phyloP scores from a whole-genome alignment of 2,113 vertebrate genomes.

The Aramus guarauna region DNA sequence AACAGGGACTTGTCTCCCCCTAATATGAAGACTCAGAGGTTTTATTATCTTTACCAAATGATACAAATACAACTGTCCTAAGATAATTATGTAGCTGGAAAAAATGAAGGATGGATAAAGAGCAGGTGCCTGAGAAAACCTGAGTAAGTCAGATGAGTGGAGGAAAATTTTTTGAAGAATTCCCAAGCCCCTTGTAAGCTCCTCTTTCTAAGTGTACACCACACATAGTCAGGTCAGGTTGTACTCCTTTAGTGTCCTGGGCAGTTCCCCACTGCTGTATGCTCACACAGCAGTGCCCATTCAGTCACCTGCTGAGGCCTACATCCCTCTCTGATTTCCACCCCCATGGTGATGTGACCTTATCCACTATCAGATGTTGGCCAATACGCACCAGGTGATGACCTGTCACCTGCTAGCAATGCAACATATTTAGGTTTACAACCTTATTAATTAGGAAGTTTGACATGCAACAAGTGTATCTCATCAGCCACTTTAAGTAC shows the following conservation, averaged over 20 bases:
- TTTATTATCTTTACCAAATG: not conserved
- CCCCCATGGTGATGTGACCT: not conserved
- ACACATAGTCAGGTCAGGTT: not conserved
- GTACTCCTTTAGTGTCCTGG: not conserved
- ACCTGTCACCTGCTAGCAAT: not conserved
- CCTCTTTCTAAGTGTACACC: not conserved
- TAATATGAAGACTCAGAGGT: not conserved
- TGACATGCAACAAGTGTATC: not conserved
- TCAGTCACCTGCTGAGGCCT: not conserved
- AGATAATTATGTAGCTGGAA: not conserved
- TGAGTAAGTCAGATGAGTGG: not conserved
- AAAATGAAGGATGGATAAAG: not conserved
- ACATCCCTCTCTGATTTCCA: not conserved
- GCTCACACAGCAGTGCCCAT: not conserved
- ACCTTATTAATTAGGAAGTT: not conserved
- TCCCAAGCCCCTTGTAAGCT: not conserved
- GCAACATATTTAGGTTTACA: not conserved
- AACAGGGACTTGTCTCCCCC: not conserved
- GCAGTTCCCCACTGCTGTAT: not conserved
- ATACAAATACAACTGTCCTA: not conserved
- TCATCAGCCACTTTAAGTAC: not conserved
- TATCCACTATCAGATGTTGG: not conserved
- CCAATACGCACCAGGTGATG: rapidly evolving
- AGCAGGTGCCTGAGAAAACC: not conserved
- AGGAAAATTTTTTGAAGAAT: not conserved